A percentile compares a stretch with the other conserved stretches of the same genome.
These are phyloP conservation scores for Entomobrya multifasciata DNA, from an alignment of 2,888 invertebrate genomes.

Conservation along the genomic window DNA sequence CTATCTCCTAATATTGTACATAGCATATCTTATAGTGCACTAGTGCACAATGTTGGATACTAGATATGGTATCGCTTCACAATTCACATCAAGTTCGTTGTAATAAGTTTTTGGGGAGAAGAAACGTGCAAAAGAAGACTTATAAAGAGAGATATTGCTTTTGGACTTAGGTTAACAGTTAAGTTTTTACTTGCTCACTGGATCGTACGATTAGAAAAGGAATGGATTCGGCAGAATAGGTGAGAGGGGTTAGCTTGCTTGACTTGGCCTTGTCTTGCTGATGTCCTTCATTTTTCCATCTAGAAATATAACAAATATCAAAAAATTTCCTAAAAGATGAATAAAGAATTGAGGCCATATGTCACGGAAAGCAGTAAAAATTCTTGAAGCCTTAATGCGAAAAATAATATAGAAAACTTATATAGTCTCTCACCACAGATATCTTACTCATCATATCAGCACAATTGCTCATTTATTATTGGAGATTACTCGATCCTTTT, in stretches of 20 bases:
- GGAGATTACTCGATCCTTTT: conserved; percentile 55
- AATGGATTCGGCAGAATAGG: too few species aligned
- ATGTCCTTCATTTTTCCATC: background rate
- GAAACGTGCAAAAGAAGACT: conserved; percentile 15
- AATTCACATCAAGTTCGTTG: background rate
- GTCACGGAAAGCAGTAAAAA: background rate
- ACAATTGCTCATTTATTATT: conserved; percentile 38
- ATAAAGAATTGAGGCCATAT: background rate
- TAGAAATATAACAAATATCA: too few species aligned
- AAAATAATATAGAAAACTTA: too few species aligned
- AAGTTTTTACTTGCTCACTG: conserved; percentile 19
- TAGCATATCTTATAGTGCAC: too few species aligned
- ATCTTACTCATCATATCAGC: conserved; percentile 54
- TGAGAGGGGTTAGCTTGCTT: background rate
- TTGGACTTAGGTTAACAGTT: conserved; percentile 7
- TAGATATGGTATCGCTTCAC: too few species aligned
- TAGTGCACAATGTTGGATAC: too few species aligned
- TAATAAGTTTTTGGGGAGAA: background rate
- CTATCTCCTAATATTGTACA: background rate
- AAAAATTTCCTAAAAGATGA: background rate
- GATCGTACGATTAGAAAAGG: background rate
- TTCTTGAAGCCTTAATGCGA: conserved; percentile 12
- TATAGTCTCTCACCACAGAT: conserved; percentile 21
- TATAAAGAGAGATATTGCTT: conserved; percentile 22
- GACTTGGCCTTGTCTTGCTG: too few species aligned